Conservation (phyloP, 2,113 vertebrate genomes). For the Beaufortia kweichowensis region DNA sequence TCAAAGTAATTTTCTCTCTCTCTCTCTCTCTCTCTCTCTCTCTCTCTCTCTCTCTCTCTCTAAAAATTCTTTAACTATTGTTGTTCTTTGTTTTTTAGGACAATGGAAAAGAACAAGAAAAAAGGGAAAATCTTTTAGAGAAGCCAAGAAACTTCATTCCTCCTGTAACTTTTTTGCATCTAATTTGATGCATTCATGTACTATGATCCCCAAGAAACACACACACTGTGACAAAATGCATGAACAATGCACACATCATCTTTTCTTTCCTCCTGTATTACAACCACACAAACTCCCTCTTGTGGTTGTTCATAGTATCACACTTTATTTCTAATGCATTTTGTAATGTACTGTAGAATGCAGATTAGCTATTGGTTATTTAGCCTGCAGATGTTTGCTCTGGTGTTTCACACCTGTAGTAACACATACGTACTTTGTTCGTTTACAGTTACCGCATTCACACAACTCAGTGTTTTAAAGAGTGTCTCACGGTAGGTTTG, state of each 20-base stretch:
- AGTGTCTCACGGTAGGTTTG: not conserved
- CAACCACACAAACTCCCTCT: not conserved
- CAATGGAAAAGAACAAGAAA: constrained; percentile 84
- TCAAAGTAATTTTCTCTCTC: constrained; percentile 71
- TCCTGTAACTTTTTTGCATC: constrained; percentile 47
- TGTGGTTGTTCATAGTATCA: not conserved
- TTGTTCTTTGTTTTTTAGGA: constrained; percentile 63
- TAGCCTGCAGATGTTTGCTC: no score
- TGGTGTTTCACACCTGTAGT: no score
- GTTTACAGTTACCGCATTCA: not conserved
- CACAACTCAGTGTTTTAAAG: not conserved
- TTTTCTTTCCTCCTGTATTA: no score
- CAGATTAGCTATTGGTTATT: no score
- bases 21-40: not conserved
- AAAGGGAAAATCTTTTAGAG: constrained; percentile 80
- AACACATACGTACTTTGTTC: no score
- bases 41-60: not conserved
- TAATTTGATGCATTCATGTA: constrained; percentile 43
- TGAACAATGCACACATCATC: no score
- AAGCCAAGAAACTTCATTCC: not conserved
- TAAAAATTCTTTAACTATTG: not conserved
- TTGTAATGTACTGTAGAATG: no score
- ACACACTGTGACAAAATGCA: no score
- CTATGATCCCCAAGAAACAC: constrained; percentile 41
- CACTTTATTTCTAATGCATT: not conserved